Base-by-base conservation (phyloP, 2,888 invertebrate genomes). In the Drosophila hawaiiensis region DNA sequence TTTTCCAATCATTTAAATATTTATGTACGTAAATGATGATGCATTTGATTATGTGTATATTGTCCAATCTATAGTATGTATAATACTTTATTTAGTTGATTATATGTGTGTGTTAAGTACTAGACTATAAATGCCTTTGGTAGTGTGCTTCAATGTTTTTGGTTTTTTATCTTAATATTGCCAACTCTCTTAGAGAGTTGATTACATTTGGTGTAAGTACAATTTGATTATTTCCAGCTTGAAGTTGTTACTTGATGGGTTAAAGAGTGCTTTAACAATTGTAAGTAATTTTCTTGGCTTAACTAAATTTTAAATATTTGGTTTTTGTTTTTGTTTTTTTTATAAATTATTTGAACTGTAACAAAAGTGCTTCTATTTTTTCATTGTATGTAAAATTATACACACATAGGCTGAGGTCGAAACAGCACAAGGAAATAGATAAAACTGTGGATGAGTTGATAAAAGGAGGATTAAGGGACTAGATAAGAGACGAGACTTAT, bases 21-120 rank as follows among this genome's bases (percentile, higher is more conserved):
- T 62, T 58, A 52, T 62, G 58, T 74, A 70, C 50, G 60, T 47
- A n/a, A 37, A 29, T 60, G 64, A 69, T 71, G 64, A 80, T 88
- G 80, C 73, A 72, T 89, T 91, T 89, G 88, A 85, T 91, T 92
- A 91, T 78, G 59, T 75, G 65, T 82, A 91, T 91, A 92, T 92
- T 91, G 92, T 92, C 91, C 78, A 66, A 86, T 92, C 86, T 84
- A 91, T 84, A 78, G 82, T 90, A 56, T 74, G 84, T 86, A 52
- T 76, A 76, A 74, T 80, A 81, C 39, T 56, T 83, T 72, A 70
- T 59, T 59, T 73, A 77, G 73, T 80, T 62, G 63, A 62, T 54
- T 75, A 70, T 59, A 37, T 37, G 10, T 50, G 12, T 54, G 53
- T 55, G 29, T 54, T 76, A 67, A 78, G 53, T 77, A 73, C 67